Percentiles rank a stretch among this genome's conserved stretches.
Conservation (phyloP, 2,113 vertebrate species). For the Pterocles orientalis region DNA sequence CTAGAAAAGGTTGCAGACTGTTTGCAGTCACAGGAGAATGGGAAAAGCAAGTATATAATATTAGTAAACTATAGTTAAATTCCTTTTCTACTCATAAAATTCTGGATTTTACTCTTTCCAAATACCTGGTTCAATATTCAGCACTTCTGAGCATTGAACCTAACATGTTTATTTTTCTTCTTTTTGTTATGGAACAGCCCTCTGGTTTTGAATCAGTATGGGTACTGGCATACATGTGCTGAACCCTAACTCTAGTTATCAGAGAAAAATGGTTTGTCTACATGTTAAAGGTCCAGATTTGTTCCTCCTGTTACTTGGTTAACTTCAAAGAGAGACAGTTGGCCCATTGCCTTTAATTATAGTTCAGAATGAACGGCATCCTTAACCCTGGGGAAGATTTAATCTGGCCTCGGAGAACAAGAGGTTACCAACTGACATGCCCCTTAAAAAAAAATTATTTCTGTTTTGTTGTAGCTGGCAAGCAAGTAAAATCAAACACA, state of each 20-base stretch:
- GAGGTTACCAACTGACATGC: slow-evolving; percentile 2
- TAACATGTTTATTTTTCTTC: neutral
- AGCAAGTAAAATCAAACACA: neutral
- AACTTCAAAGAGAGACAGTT: slow-evolving; percentile 41
- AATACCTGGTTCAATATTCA: neutral
- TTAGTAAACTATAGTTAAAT: neutral
- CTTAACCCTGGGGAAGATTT: slow-evolving; percentile 37
- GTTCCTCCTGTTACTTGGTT: slow-evolving; percentile 41
- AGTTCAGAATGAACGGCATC: slow-evolving; percentile 1
- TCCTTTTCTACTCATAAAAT: neutral
- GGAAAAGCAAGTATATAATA: neutral
- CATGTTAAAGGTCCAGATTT: slow-evolving; percentile 12
- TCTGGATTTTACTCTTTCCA: neutral
- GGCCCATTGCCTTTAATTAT: slow-evolving; percentile 39
- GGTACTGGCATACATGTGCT: neutral
- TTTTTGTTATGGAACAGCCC: neutral
- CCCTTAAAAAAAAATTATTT: neutral
- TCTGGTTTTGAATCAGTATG: neutral
- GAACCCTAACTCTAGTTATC: neutral
- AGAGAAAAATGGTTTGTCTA: neutral
- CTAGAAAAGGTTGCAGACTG: neutral
- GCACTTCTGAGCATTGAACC: neutral
- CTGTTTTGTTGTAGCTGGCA: neutral
- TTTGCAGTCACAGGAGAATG: neutral
- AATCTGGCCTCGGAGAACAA: neutral